Percentiles rank a stretch among this genome's conserved stretches.
These are phyloP conservation scores for Phocides pigmalion DNA, from an alignment of 1,140 invertebrate species.

Conservation along the genomic window DNA sequence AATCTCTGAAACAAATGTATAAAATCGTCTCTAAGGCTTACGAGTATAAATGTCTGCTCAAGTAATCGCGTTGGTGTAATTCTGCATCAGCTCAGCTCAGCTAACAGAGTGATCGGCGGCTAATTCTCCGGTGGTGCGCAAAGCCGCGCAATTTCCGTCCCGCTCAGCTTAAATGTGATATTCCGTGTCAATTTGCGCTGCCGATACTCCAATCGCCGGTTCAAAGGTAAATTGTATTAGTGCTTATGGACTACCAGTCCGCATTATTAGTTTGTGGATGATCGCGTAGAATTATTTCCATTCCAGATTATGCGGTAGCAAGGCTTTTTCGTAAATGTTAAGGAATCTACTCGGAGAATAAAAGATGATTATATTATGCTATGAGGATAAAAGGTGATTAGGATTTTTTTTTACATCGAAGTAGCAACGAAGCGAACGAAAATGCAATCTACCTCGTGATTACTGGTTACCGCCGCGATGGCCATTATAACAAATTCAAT, in stretches of 20 bases:
- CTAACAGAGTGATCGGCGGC: constrained; percentile 15
- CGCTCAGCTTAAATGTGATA: constrained; percentile 24
- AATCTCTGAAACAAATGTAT: not conserved
- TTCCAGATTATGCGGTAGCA: not conserved
- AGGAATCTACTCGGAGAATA: too few species aligned
- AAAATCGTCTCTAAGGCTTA: not conserved
- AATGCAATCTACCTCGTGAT: too few species aligned
- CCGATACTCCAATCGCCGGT: constrained; percentile 18
- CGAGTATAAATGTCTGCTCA: not conserved
- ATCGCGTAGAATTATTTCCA: not conserved
- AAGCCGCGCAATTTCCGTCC: constrained; percentile 24
- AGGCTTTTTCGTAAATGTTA: too few species aligned
- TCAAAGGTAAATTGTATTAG: constrained; percentile 28
- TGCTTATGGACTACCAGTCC: constrained; percentile 13
- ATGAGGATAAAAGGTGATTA: too few species aligned
- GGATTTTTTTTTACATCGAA: too few species aligned
- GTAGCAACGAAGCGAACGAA: too few species aligned
- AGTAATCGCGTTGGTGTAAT: not conserved
- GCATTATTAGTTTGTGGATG: constrained; percentile 1
- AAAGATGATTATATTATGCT: too few species aligned
- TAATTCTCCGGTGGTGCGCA: constrained; percentile 23
- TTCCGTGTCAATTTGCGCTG: constrained; percentile 22
- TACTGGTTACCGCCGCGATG: too few species aligned
- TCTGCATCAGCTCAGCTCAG: constrained; percentile 1
- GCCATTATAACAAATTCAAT: too few species aligned